Conservation (phyloP, 2,888 invertebrate species). For the Bhutanitis thaidina region DNA sequence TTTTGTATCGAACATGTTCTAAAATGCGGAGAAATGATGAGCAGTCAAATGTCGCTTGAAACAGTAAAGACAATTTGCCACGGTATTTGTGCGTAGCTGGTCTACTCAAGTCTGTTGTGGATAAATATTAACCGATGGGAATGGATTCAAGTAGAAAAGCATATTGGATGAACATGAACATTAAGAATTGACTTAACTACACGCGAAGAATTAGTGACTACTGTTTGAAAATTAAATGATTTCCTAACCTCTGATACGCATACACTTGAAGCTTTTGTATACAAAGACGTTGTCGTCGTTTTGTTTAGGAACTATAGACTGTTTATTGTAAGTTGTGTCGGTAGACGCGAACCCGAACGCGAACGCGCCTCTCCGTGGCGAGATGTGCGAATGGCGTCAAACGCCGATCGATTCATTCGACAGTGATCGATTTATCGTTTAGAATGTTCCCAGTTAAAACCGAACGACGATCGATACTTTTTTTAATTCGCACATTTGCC, state of each 20-base stretch:
- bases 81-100: slow-evolving; percentile 37
- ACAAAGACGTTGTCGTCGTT: slow-evolving; percentile 26
- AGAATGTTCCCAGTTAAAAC: neutral
- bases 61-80: neutral
- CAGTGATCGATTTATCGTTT: neutral
- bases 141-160: no score
- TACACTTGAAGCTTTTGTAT: neutral
- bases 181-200: no score
- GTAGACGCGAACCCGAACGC: neutral
- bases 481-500: neutral
- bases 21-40: neutral
- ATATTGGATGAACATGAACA: no score
- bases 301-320: slow-evolving; percentile 46
- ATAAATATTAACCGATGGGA: neutral
- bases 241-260: no score
- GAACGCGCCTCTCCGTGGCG: neutral
- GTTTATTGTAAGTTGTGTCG: slow-evolving; percentile 34
- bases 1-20: no score
- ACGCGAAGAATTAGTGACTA: no score
- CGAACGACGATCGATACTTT: neutral
- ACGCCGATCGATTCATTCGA: neutral
- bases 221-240: no score
- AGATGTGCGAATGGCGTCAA: neutral
- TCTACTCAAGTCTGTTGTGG: slow-evolving; percentile 30
- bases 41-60: neutral